Conservation (phyloP, 2,797 vertebrate genomes). For the Pangasius macronema region DNA sequence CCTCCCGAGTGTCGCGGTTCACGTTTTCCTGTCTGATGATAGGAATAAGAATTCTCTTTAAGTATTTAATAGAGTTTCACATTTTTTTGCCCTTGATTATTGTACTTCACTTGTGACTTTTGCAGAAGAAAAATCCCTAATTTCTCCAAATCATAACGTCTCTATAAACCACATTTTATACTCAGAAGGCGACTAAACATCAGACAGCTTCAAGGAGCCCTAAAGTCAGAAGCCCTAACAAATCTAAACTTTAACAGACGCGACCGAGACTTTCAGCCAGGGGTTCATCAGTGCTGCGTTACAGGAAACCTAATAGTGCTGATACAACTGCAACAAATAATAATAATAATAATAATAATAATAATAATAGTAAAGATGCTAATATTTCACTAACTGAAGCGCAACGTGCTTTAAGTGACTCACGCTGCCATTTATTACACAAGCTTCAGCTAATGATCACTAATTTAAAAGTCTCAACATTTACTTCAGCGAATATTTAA, state of each 20-base stretch:
- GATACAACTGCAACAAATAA: background rate
- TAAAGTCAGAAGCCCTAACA: background rate
- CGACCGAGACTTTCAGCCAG: background rate
- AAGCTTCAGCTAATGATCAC: background rate
- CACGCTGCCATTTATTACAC: background rate
- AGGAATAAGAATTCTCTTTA: background rate
- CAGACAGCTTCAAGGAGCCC: background rate
- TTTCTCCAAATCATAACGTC: background rate
- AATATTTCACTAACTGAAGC: background rate
- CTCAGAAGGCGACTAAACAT: background rate
- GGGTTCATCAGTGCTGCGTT: background rate
- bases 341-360: background rate
- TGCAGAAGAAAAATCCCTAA: background rate
- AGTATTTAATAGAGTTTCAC: background rate
- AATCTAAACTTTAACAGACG: background rate
- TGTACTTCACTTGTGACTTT: background rate
- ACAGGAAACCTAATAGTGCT: background rate
- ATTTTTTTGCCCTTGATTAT: background rate
- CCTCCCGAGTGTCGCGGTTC: background rate
- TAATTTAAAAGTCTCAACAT: background rate
- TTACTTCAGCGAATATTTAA: background rate
- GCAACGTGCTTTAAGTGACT: background rate
- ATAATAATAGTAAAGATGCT: background rate
- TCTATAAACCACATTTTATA: background rate
- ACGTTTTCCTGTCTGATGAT: background rate